Evolutionary conservation across 1,140 invertebrate genomes (phyloP), one percentile per base, ranked within the genome.

Genomic region (Procambarus virginalis): DNA sequence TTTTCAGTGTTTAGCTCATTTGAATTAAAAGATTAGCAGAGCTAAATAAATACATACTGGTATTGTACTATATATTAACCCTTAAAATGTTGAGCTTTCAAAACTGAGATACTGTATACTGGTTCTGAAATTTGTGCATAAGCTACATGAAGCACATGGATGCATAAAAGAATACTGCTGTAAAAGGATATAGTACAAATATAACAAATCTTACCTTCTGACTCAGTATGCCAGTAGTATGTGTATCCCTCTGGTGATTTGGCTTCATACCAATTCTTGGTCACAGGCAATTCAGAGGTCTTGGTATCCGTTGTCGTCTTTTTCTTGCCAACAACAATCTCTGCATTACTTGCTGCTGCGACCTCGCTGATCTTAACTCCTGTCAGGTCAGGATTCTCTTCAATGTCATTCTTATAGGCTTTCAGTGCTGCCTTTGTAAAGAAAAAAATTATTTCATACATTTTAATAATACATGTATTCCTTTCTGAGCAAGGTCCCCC

Each of bases 201-300:
- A 86, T 5, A 78, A 84, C 78, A 93, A 34, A 3, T 91, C 92
- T 82, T 94, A 96, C 97, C 96, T 94, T 96, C 96, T n/a, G 96
- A 97, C 91, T 96, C 95, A 45, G 95, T 95, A 93, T 97, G 96
- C 96, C 96, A 97, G 92, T 97, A 98, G 93, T 97, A 97, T 10
- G 95, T 95, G 89, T 96, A 95, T 20, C 96, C 97, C 92, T 97
- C 96, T 78, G 96, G 95, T 91, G 95, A 95, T 83, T 95, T 95
- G 0, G 96, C 96, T 93, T 97, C 96, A 91, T 96, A 95, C 97
- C 97, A 97, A 48, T 95, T 92, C 93, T 94, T 95, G 6, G 86
- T 92, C 22, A 48, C 58, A 48, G 73, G n/a, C 17, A 5, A 10
- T 58, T 22, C 81, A 46, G 34, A 3, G 9, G n/a, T 45, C 81